Conservation (phyloP, 2,888 invertebrate species). For the Enchytraeus crypticus region DNA sequence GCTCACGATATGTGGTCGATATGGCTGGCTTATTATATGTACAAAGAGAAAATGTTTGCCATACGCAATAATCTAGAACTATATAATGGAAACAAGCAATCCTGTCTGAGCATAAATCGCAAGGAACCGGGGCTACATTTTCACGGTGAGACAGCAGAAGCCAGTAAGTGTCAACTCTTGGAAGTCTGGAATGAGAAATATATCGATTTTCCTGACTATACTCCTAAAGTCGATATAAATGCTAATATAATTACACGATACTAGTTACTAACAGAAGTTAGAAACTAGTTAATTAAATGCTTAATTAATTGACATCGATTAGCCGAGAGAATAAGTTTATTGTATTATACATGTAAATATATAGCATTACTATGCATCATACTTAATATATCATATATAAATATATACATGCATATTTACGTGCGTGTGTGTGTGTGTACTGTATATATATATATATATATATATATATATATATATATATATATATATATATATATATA, state of each 20-base stretch:
- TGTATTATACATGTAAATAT: too few species aligned
- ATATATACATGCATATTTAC: too few species aligned
- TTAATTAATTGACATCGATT: too few species aligned
- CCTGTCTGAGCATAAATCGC: conserved; percentile 6
- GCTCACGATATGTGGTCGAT: conserved; percentile 23
- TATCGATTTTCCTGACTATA: conserved; percentile 1
- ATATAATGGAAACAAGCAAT: not conserved
- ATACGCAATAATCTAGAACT: conserved; percentile 12
- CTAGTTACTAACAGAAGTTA: too few species aligned
- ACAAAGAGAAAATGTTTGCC: conserved; percentile 11
- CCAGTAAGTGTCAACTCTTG: conserved; percentile 1
- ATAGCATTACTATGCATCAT: too few species aligned
- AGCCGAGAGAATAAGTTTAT: too few species aligned
- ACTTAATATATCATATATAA: too few species aligned
- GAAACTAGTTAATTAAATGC: too few species aligned
- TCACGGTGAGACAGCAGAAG: not conserved
- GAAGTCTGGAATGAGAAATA: conserved; percentile 7
- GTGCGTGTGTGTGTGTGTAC: too few species aligned
- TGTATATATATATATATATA: too few species aligned
- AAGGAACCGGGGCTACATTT: conserved; percentile 17
- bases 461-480: too few species aligned
- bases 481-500: too few species aligned
- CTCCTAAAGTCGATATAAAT: conserved; percentile 32
- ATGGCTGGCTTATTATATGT: conserved; percentile 23
- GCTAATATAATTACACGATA: conserved; percentile 7